Conservation (phyloP, 2,113 vertebrate species). For the Pelecanoides urinatrix region DNA sequence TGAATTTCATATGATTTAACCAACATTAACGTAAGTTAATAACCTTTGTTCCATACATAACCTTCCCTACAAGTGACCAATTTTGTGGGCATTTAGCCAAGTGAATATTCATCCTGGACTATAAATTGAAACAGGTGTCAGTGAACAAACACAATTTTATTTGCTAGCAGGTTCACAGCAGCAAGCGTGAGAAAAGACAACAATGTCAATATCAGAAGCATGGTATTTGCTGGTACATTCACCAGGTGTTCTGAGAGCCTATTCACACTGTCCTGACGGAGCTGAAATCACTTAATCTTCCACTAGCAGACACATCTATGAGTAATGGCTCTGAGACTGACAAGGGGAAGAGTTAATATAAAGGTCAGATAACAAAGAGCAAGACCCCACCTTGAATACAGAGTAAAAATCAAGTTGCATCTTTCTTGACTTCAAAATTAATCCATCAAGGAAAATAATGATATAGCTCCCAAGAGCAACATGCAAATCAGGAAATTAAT, state of each 20-base stretch:
- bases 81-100: constrained; percentile 3
- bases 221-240: neutral
- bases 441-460: constrained; percentile 68
- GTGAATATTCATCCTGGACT: neutral
- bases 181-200: constrained; percentile 7
- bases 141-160: constrained; percentile 45
- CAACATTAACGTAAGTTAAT: neutral
- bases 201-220: neutral
- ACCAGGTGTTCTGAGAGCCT: constrained; percentile 23
- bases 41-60: neutral
- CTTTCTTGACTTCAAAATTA: constrained; percentile 59
- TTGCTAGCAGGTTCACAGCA: constrained; percentile 33
- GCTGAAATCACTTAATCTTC: constrained; percentile 52
- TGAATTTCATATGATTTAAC: neutral
- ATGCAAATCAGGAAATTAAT: constrained; percentile 76
- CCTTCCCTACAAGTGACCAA: neutral
- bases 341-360: constrained; percentile 56
- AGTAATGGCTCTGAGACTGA: constrained; percentile 32
- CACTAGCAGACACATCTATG: constrained; percentile 35
- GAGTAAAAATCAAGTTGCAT: constrained; percentile 44
- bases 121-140: constrained; percentile 38
- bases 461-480: constrained; percentile 46
- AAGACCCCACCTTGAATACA: constrained; percentile 19
- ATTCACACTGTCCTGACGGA: constrained; percentile 15
- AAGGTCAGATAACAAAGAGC: constrained; percentile 55